phyloP scores from a whole-genome alignment of 2,797 vertebrate species.

The Halcyon leucocephala region DNA sequence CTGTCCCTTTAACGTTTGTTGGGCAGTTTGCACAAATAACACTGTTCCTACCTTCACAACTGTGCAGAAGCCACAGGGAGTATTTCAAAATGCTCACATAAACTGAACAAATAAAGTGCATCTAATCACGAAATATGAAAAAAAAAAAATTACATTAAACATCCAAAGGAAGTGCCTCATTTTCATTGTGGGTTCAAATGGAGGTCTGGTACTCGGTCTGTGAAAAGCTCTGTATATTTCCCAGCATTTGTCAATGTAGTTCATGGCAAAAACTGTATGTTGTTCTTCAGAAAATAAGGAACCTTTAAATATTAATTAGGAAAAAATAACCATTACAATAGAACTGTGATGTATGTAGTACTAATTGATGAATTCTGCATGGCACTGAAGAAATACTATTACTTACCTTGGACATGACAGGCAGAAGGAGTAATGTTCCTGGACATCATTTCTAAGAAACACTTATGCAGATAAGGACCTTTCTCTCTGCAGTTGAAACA shows the following conservation, averaged over 20 bases:
- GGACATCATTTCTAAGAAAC: constrained; percentile 86
- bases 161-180: constrained; percentile 89
- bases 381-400: neutral
- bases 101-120: neutral
- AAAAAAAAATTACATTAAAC: constrained; percentile 80
- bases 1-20: neutral
- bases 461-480: constrained; percentile 77
- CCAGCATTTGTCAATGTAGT: constrained; percentile 83
- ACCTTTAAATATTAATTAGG: constrained; percentile 50
- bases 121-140: neutral
- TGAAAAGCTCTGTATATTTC: constrained; percentile 81
- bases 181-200: constrained; percentile 81
- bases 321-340: neutral
- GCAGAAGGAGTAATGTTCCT: constrained; percentile 86
- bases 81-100: neutral
- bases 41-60: neutral
- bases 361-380: neutral
- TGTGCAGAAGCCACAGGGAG: neutral
- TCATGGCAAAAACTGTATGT: constrained; percentile 61
- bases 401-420: constrained; percentile 85
- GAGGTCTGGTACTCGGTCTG: neutral
- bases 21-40: neutral
- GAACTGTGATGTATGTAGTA: neutral
- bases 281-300: constrained; percentile 76
- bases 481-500: constrained; percentile 75